Evolutionary conservation across 2,797 vertebrate genomes (phyloP).

Genomic region (Peromyscus attwateri): DNA sequence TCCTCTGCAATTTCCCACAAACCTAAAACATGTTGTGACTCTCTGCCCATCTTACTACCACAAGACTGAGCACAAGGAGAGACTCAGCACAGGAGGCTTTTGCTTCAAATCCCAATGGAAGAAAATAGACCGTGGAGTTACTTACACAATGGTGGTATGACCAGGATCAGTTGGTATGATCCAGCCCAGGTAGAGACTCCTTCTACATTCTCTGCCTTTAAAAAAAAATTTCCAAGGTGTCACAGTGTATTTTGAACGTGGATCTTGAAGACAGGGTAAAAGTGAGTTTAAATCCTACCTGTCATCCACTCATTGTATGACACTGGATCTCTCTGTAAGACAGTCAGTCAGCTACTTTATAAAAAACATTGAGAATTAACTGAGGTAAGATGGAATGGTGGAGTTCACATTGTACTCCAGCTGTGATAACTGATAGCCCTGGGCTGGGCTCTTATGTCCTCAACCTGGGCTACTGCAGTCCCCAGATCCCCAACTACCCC

Average conservation of each 20-base stretch:
- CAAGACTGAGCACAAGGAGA: neutral
- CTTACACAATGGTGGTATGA: neutral
- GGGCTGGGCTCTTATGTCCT: neutral
- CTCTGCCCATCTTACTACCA: slow-evolving; percentile 30
- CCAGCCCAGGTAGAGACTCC: neutral
- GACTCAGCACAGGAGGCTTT: neutral
- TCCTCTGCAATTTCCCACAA: slow-evolving; percentile 77
- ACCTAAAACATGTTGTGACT: slow-evolving; percentile 63
- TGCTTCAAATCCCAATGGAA: neutral
- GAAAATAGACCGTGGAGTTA: slow-evolving; percentile 9
- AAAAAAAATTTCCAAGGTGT: neutral
- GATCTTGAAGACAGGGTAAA: neutral
- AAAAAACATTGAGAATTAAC: neutral
- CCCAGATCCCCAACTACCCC: too few species aligned
- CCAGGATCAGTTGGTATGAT: neutral
- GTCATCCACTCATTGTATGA: neutral
- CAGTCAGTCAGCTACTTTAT: neutral
- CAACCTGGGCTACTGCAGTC: fast-evolving
- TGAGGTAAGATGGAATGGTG: neutral
- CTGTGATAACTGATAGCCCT: neutral
- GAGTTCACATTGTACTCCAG: neutral
- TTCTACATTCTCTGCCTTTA: neutral
- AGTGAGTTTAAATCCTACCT: neutral
- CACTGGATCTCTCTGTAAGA: neutral
- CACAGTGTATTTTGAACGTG: neutral